Evolutionary conservation across 2,113 vertebrate species (phyloP).

Genomic region (Lagenorhynchus albirostris): DNA sequence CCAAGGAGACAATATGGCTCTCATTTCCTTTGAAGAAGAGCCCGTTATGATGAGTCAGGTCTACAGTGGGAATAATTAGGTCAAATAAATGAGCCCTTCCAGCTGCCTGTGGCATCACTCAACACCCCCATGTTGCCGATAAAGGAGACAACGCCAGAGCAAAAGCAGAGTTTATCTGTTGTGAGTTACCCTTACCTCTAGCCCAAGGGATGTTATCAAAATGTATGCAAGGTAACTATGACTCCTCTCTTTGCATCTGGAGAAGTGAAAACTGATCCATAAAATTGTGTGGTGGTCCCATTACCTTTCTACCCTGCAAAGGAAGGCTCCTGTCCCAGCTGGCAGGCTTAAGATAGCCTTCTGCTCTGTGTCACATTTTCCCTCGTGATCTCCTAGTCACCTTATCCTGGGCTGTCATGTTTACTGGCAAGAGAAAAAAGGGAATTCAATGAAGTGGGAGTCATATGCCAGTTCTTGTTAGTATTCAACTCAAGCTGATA

Average conservation of each 20-base stretch:
- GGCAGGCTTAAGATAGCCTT: background rate
- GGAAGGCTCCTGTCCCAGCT: background rate
- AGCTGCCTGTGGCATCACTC: conserved; percentile 60
- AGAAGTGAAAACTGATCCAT: background rate
- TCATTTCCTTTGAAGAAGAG: conserved; percentile 81
- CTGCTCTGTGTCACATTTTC: background rate
- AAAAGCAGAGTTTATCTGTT: conserved; percentile 1
- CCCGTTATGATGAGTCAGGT: conserved; percentile 75
- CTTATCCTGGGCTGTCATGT: background rate
- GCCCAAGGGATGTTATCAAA: background rate
- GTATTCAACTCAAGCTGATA: background rate
- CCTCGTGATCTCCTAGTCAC: background rate
- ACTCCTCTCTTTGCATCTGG: background rate
- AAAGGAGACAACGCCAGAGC: conserved; percentile 16
- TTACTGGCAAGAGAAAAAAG: background rate
- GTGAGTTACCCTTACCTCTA: background rate
- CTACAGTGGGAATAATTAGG: conserved; percentile 78
- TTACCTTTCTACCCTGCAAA: background rate
- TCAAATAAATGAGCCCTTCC: conserved; percentile 69
- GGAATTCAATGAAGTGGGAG: background rate
- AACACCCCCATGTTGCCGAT: conserved; percentile 43
- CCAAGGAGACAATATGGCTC: conserved; percentile 81
- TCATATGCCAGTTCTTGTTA: background rate
- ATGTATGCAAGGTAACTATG: background rate
- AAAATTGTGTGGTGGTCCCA: background rate